Evolutionary conservation across 2,888 invertebrate genomes (phyloP).

Genomic region (Aleiodes leptofemur): DNA sequence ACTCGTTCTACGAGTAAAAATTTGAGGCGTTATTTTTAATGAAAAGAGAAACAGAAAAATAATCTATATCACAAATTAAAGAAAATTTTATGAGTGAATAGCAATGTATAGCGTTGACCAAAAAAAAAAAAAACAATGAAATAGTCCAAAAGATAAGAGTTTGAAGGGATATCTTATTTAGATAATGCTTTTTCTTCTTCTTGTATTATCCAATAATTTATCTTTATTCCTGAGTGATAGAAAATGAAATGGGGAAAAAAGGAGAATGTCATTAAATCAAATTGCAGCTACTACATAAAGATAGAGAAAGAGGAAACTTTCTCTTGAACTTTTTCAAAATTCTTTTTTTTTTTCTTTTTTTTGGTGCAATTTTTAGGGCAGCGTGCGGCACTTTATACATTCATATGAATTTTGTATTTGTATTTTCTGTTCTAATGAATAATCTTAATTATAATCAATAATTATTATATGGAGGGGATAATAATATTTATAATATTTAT

Average conservation of each 20-base stretch:
- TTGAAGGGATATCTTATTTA: conserved; percentile 21
- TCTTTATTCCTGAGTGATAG: conserved; percentile 35
- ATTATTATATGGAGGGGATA: conserved; percentile 72
- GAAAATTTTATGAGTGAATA: conserved; percentile 32
- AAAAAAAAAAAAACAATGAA: conserved; percentile 25
- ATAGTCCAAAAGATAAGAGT: conserved; percentile 33
- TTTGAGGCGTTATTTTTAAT: conserved; percentile 36
- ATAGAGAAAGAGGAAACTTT: conserved; percentile 15
- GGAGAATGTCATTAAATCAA: conserved; percentile 44
- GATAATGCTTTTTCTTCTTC: conserved; percentile 1
- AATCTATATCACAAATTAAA: conserved; percentile 30
- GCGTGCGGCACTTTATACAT: conserved; percentile 37
- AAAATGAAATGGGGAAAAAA: conserved; percentile 12
- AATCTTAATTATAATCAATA: conserved; percentile 71
- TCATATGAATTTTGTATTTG: conserved; percentile 49
- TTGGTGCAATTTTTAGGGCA: conserved; percentile 34
- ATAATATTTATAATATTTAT: conserved; percentile 62
- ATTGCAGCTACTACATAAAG: conserved; percentile 20
- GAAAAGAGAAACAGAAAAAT: conserved; percentile 27
- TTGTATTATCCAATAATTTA: conserved; percentile 16
- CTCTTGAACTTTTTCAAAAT: conserved; percentile 31
- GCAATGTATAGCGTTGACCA: not conserved
- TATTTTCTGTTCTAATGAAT: conserved; percentile 69
- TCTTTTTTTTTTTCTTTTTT: conserved; percentile 31
- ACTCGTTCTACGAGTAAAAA: conserved; percentile 53